A percentile compares a stretch with the other conserved stretches of the same genome.
These are phyloP conservation scores for Alces alces DNA, from an alignment of 2,113 vertebrate genomes.

Conservation along the genomic window DNA sequence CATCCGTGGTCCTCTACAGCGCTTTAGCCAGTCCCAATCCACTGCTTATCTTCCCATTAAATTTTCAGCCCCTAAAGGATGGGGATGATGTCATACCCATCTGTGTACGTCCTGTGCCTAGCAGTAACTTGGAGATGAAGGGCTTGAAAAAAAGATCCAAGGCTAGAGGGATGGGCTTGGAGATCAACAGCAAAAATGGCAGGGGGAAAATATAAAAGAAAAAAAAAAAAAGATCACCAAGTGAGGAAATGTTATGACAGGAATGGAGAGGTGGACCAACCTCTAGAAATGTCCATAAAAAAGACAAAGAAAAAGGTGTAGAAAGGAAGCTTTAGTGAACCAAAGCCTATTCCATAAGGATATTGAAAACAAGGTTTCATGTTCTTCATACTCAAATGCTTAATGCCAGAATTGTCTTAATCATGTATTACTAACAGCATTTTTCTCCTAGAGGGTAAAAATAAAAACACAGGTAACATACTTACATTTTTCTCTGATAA, in stretches of 20 bases:
- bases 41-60: background rate
- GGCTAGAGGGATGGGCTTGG: background rate
- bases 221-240: background rate
- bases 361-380: background rate
- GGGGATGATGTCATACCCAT: background rate
- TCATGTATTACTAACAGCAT: background rate
- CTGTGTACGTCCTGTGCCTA: background rate
- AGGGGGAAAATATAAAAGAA: background rate
- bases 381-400: background rate
- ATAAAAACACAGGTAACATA: conserved; percentile 26
- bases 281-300: background rate
- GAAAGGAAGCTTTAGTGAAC: background rate
- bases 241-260: background rate
- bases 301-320: background rate
- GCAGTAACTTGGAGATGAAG: background rate
- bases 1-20: background rate
- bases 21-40: background rate
- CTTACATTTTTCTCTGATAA: conserved; percentile 96
- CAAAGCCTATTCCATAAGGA: background rate
- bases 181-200: background rate
- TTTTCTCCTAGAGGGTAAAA: background rate
- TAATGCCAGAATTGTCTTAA: background rate
- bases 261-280: background rate
- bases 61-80: background rate
- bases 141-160: background rate